Base-by-base conservation (phyloP, 2,113 vertebrate species). In the Rhinolophus ferrumequinum region DNA sequence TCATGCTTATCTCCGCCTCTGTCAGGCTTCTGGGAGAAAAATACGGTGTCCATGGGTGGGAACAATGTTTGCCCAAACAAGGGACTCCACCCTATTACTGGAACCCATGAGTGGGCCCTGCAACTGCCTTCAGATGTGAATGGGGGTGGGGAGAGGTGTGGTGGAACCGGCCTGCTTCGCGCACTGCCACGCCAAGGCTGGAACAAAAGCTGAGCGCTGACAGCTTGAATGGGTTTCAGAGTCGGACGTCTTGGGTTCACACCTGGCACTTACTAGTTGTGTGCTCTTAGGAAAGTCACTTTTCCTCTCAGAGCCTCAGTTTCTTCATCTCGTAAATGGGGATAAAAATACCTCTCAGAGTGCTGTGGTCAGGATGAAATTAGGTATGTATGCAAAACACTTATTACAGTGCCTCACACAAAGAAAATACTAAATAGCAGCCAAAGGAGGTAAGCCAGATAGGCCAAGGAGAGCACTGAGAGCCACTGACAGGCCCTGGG, bases 341-440 rank as follows among this genome's bases (percentile, higher is more conserved):
- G 73, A 69, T 94, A 85, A 96, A 96, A 94, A 85, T 93, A 87
- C 1, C 79, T 93, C 56, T 72, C 79, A 60, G 76, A 66, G 69
- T 16, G 4, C 66, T 89, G 67, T 69, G 81, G 88, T 76, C 41
- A 58, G 94, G 89, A 58, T 94, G 86, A 89, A 95, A 95, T 86
- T 93, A 96, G 96, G 66, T 56, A 15, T 5, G 2, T 76, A 88
- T 82, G 90, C 88, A 96, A 96, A 96, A 81, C 22, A 69, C 16
- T 30, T 24, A 84, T 38, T 16, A 18, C 11, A 41, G 72, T 62
- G 35, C 64, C 7, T 35, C 30, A 28, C n/a, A 60, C 14, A 13
- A 3, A 82, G 82, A 66, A 80, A 66, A 83, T 72, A 62, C 4
- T 69, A 58, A 22, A 14, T 1, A 10, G 41, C 30, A 93, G 67